A percentile compares a stretch with the other conserved stretches of the same genome.
phyloP scores from a whole-genome alignment of 1,140 invertebrate species.

The Zaprionus gabonicus region DNA sequence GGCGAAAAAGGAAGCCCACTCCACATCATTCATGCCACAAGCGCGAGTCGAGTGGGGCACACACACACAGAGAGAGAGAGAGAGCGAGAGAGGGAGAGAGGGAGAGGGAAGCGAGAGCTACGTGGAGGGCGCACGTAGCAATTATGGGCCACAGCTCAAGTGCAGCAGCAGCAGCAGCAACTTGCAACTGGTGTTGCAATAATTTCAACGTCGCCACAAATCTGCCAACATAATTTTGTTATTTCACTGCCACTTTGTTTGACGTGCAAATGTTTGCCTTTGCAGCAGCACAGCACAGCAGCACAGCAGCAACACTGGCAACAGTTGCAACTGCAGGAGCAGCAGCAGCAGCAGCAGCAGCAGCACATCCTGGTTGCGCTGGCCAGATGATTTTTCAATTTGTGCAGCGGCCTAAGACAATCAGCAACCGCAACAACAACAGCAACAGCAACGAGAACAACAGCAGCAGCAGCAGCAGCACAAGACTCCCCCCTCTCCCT shows the following conservation, averaged over 20 bases:
- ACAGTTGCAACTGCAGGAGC: constrained; percentile 3
- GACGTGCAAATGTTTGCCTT: constrained; percentile 81
- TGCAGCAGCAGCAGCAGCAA: constrained; percentile 23
- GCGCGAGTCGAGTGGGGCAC: constrained; percentile 40
- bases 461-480: not conserved
- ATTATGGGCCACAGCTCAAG: constrained; percentile 62
- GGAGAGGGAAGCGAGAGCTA: not conserved
- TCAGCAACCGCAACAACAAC: constrained; percentile 38
- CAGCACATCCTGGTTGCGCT: constrained; percentile 54
- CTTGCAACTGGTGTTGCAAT: constrained; percentile 48
- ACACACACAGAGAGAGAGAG: not conserved
- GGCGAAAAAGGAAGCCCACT: constrained; percentile 71
- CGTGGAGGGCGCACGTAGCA: constrained; percentile 56
- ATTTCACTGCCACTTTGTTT: constrained; percentile 83
- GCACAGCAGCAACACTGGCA: not conserved
- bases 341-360: constrained; percentile 22
- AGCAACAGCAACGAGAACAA: constrained; percentile 28
- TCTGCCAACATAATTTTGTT: constrained; percentile 83
- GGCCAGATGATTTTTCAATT: constrained; percentile 78
- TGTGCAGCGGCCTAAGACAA: constrained; percentile 66
- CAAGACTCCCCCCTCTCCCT: not conserved
- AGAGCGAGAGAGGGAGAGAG: not conserved
- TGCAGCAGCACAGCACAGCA: constrained; percentile 24
- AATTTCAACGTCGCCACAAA: constrained; percentile 78
- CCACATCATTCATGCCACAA: constrained; percentile 81